A percentile compares a stretch with the other conserved stretches of the same genome.
These are phyloP conservation scores for Melolontha melolontha DNA, from an alignment of 2,888 invertebrate species.

Conservation along the genomic window DNA sequence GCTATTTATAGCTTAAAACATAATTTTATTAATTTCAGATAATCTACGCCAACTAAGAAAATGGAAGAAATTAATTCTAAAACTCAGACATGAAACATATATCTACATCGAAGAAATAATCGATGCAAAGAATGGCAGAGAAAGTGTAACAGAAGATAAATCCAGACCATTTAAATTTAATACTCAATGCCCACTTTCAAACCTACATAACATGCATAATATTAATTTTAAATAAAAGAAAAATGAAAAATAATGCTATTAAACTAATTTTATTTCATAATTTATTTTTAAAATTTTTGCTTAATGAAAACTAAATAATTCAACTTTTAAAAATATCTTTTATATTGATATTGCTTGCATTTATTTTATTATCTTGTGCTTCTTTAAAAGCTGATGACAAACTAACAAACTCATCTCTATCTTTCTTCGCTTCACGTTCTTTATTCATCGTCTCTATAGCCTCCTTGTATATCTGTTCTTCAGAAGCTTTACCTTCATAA, in stretches of 20 bases:
- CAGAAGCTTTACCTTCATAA: conserved; percentile 67
- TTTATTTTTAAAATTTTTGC: no score
- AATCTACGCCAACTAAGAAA: conserved; percentile 33
- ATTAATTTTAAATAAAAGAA: conserved; percentile 22
- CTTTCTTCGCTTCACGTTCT: conserved; percentile 49
- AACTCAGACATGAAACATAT: conserved; percentile 38
- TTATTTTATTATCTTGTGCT: conserved; percentile 51
- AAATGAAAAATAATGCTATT: neutral
- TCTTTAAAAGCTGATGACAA: conserved; percentile 57
- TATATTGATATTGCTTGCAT: conserved; percentile 49
- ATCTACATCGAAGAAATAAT: conserved; percentile 42
- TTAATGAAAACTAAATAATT: conserved; percentile 7
- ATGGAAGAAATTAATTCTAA: conserved; percentile 38
- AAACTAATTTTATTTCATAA: neutral
- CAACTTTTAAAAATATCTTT: conserved; percentile 62
- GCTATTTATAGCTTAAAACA: no score
- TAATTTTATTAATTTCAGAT: conserved; percentile 12
- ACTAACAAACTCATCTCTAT: conserved; percentile 50
- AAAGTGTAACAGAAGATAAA: conserved; percentile 2
- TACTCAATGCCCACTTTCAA: conserved; percentile 26
- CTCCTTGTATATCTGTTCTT: conserved; percentile 68
- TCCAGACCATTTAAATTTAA: conserved; percentile 39
- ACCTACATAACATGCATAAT: conserved; percentile 3
- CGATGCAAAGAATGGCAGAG: neutral
- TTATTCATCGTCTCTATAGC: conserved; percentile 65